Percentiles rank a stretch among this genome's conserved stretches.
phyloP scores from a whole-genome alignment of 2,888 invertebrate species.

The Zeuzera pyrina region DNA sequence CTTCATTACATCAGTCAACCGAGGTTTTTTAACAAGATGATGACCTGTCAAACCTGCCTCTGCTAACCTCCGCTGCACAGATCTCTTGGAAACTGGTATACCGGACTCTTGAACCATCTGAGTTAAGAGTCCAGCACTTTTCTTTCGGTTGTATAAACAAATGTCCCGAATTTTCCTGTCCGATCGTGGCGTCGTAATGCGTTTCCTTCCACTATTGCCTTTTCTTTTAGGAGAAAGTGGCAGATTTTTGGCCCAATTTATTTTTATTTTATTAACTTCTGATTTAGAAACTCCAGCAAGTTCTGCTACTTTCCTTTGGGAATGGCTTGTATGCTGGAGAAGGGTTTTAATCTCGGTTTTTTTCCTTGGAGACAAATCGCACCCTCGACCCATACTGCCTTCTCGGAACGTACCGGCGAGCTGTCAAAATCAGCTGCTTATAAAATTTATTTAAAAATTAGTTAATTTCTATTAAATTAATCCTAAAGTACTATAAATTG shows the following conservation, averaged over 20 bases:
- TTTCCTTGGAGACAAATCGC: too few species aligned
- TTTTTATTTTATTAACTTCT: background rate
- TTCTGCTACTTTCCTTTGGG: background rate
- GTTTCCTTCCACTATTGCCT: background rate
- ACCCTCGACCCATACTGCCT: too few species aligned
- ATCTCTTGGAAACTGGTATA: background rate
- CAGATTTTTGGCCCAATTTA: background rate
- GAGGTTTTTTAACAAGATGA: slow-evolving; percentile 1
- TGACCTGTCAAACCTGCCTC: background rate
- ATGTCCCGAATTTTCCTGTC: slow-evolving; percentile 1
- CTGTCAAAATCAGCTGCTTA: too few species aligned
- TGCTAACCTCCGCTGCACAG: background rate
- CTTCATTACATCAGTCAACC: slow-evolving; percentile 3
- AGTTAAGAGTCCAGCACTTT: background rate
- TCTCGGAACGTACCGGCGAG: too few species aligned
- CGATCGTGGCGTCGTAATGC: slow-evolving; percentile 1
- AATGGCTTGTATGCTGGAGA: background rate
- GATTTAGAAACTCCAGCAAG: background rate
- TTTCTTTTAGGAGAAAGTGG: background rate
- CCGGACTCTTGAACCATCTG: background rate
- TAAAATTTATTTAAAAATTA: too few species aligned
- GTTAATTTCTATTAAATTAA: too few species aligned
- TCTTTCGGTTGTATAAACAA: background rate
- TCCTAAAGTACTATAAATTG: too few species aligned
- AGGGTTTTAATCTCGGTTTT: background rate